Evolutionary conservation across 2,113 vertebrate species (phyloP).

Genomic region (Manacus vitellinus): DNA sequence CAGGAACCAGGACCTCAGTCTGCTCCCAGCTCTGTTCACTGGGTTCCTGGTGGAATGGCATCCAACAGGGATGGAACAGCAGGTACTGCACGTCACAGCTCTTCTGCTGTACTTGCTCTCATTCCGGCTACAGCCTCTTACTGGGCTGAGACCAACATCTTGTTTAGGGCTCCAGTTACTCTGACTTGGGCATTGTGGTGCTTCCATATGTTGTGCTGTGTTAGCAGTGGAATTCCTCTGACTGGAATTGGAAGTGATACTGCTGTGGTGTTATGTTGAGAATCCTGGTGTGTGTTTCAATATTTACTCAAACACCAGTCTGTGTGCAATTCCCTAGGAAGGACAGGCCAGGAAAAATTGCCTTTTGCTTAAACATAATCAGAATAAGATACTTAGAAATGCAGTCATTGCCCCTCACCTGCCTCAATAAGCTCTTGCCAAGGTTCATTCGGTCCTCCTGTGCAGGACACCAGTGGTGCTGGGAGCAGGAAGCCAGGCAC

Average conservation of each 20-base stretch:
- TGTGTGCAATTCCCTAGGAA: background rate
- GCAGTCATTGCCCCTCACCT: background rate
- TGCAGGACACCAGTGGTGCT: background rate
- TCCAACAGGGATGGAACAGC: rapidly evolving
- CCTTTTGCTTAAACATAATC: background rate
- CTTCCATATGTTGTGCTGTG: background rate
- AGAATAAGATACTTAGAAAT: background rate
- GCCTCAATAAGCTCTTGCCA: background rate
- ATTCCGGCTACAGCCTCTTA: background rate
- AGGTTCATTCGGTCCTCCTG: background rate
- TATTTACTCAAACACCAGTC: background rate
- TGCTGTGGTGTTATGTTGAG: background rate
- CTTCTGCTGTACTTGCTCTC: rapidly evolving
- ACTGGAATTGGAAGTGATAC: background rate
- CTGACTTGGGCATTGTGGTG: background rate
- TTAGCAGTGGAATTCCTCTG: background rate
- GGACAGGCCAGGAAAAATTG: background rate
- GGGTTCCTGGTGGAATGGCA: background rate
- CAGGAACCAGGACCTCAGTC: background rate
- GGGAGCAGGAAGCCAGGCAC: background rate
- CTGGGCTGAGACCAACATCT: rapidly evolving
- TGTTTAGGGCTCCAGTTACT: background rate
- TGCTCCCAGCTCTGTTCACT: background rate
- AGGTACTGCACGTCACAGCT: background rate
- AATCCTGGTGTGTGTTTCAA: background rate